These are phyloP conservation scores for Lordiphosa andalusiaca DNA, from an alignment of 2,888 invertebrate species.

Conservation along the genomic window DNA sequence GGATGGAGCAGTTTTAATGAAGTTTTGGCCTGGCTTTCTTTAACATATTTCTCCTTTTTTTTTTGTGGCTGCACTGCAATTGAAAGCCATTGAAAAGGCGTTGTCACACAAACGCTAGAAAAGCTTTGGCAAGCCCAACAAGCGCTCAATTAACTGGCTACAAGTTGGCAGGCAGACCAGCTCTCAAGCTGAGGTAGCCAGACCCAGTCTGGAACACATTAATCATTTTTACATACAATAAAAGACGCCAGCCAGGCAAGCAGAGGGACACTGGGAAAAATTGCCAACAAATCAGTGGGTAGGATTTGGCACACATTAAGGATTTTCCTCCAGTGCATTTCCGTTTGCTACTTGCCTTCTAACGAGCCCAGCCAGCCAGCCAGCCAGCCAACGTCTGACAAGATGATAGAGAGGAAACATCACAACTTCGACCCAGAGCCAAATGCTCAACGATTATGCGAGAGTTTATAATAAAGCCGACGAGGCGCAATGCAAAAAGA, in stretches of 20 bases:
- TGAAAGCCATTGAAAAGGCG: slow-evolving; percentile 49
- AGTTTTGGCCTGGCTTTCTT: slow-evolving; percentile 38
- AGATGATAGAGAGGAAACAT: slow-evolving; percentile 28
- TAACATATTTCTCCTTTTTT: slow-evolving; percentile 4
- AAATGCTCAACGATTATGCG: slow-evolving; percentile 64
- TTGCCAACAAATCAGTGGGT: background rate
- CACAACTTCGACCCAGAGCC: slow-evolving; percentile 20
- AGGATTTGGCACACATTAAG: too few species aligned
- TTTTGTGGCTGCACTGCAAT: slow-evolving; percentile 34
- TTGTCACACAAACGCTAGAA: slow-evolving; percentile 38
- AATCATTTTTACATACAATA: slow-evolving; percentile 68
- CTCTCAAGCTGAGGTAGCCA: slow-evolving; percentile 19
- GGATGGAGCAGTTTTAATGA: slow-evolving; percentile 32
- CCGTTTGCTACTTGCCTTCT: slow-evolving; percentile 16
- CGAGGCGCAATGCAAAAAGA: slow-evolving; percentile 30
- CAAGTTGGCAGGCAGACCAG: slow-evolving; percentile 30
- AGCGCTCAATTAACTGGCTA: slow-evolving; percentile 64
- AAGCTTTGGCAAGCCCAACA: slow-evolving; percentile 22
- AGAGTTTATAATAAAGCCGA: slow-evolving; percentile 68
- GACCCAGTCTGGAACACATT: slow-evolving; percentile 45
- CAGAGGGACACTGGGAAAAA: background rate
- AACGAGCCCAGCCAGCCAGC: slow-evolving; percentile 34
- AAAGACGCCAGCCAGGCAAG: slow-evolving; percentile 31
- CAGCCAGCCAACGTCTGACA: slow-evolving; percentile 56
- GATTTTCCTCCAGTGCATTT: background rate